Conservation (phyloP, 2,888 invertebrate genomes). For the Himalopsyche kuldschensis region DNA sequence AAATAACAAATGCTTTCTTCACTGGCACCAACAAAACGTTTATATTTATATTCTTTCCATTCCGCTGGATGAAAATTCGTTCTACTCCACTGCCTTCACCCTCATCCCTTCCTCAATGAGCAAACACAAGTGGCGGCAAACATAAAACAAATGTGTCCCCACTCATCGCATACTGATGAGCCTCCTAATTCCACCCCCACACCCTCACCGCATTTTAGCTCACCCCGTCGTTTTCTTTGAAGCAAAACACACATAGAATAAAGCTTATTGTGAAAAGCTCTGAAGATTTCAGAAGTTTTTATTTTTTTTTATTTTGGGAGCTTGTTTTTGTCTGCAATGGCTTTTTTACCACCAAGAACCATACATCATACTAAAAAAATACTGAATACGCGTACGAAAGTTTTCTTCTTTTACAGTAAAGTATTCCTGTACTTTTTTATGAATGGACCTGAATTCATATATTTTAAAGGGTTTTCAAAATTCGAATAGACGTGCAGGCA, state of each 20-base stretch:
- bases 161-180: conserved; percentile 20
- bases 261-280: not conserved
- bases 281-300: not conserved
- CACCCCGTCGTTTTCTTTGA: not conserved
- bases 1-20: too few species aligned
- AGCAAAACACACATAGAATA: not conserved
- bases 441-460: too few species aligned
- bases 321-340: not conserved
- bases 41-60: not conserved
- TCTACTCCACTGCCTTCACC: not conserved
- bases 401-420: too few species aligned
- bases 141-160: conserved; percentile 22
- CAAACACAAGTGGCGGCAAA: conserved; percentile 20
- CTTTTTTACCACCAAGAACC: too few species aligned
- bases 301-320: not conserved
- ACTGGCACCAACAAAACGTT: too few species aligned
- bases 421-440: too few species aligned
- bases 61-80: not conserved
- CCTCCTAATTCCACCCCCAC: not conserved
- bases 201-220: not conserved
- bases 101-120: not conserved
- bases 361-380: too few species aligned
- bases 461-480: too few species aligned
- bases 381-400: too few species aligned
- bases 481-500: too few species aligned